Evolutionary conservation across 2,888 invertebrate genomes (phyloP), one percentile per base, ranked within the genome.

Genomic region (Eupelmus urozonus): DNA sequence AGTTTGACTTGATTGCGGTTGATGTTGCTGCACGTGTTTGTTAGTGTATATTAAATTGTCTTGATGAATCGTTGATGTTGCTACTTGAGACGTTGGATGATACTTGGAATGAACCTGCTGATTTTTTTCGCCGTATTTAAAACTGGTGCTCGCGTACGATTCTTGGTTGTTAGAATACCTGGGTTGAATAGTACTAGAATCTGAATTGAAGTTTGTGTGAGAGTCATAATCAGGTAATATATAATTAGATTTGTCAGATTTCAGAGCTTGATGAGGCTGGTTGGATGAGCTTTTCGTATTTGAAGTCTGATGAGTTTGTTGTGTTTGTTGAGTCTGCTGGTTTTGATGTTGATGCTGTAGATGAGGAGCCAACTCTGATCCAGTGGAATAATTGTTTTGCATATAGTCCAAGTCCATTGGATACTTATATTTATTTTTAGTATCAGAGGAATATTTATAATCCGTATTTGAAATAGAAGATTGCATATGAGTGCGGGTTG

Each of bases 351-450:
- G 82, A 1, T 83, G 84, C 57, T 85, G 85, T 11, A 83, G 81
- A 60, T 79, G 81, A 55, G 78, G 75, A 23, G 42, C 45, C 3
- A 59, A 4, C 51, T 85, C 85, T 63, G 88, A 81, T n/a, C 55
- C 60, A 59, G 70, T 82, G 0, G 85, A 27, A 49, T 87, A 89
- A 73, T 87, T 88, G 27, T 85, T 86, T 53, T 88, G 87, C 45
- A 87, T 84, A 40, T 88, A 90, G 13, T 86, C 85, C n/a, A 88
- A 78, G 11, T 88, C 88, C 76, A 86, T 71, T 0, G 85, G 81
- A 71, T 87, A 89, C 40, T 90, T 89, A 4, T 82, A 80, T 40
- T 88, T 88, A 62, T 82, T 87, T 62, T 88, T 88, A 75, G 83
- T 84, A 5, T 85, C 85, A 2, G 83, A 79, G 18, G 78, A 77